These are phyloP conservation scores for Brachylomia viminalis DNA, from an alignment of 2,888 invertebrate genomes.

Conservation along the genomic window DNA sequence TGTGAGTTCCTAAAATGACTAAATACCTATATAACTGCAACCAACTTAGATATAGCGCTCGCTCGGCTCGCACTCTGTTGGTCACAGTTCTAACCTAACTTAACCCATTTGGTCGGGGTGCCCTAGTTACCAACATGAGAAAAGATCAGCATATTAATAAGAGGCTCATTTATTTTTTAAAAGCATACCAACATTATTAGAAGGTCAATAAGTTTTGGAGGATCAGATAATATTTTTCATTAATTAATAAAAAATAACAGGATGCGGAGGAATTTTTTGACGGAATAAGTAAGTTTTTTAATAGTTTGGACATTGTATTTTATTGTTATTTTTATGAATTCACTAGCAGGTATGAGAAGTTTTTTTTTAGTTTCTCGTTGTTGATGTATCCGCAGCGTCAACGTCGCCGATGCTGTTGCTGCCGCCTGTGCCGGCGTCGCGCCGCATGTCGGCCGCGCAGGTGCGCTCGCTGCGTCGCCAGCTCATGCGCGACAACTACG, in stretches of 20 bases:
- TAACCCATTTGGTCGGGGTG: too few species aligned
- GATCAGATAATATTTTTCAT: background rate
- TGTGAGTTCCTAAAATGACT: background rate
- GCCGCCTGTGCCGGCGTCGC: background rate
- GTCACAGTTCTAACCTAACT: background rate
- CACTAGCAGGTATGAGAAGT: background rate
- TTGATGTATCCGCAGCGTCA: background rate
- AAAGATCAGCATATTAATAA: background rate
- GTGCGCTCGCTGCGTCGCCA: constrained; percentile 69
- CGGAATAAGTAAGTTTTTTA: background rate
- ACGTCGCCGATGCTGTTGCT: background rate
- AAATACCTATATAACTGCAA: background rate
- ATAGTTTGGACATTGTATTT: background rate
- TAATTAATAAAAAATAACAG: background rate
- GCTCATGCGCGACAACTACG: constrained; percentile 78
- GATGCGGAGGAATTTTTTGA: background rate
- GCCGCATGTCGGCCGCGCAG: constrained; percentile 37
- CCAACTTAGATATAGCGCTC: background rate
- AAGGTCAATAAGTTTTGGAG: background rate
- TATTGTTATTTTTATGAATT: background rate
- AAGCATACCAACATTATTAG: background rate
- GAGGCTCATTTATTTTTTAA: background rate
- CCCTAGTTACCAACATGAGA: background rate
- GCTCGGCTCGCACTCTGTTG: background rate
- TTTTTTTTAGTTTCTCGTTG: background rate